These are phyloP conservation scores for Harpagifer antarcticus DNA, from an alignment of 2,797 vertebrate genomes.

Conservation along the genomic window DNA sequence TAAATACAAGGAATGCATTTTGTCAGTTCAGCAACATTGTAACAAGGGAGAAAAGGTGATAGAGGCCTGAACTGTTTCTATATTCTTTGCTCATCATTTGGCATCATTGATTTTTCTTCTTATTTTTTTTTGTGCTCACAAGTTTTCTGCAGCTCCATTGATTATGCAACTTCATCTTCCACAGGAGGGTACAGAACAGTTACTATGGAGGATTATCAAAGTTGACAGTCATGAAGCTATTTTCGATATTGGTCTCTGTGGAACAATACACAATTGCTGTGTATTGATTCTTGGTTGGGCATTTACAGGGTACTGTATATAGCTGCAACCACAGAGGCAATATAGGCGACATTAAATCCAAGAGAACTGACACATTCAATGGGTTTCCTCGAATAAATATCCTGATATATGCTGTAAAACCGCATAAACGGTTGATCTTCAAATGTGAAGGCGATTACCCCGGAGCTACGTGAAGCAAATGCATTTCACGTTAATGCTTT, in stretches of 20 bases:
- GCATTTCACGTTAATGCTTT: conserved; percentile 48
- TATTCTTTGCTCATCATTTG: conserved; percentile 30
- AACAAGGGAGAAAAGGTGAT: not conserved
- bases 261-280: conserved; percentile 43
- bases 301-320: conserved; percentile 9
- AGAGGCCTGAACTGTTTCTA: conserved; percentile 10
- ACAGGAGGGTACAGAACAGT: conserved; percentile 37
- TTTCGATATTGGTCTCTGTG: conserved; percentile 40
- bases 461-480: conserved; percentile 30
- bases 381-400: conserved; percentile 14
- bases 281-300: conserved; percentile 44
- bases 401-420: not conserved
- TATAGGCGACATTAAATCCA: not conserved
- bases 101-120: conserved; percentile 39
- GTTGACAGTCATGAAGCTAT: conserved; percentile 38
- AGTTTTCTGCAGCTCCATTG: conserved; percentile 23
- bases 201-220: conserved; percentile 39
- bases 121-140: conserved; percentile 6
- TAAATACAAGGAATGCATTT: not conserved
- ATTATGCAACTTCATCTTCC: conserved; percentile 36
- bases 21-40: not conserved
- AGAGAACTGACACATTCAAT: conserved; percentile 11
- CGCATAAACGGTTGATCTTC: conserved; percentile 19
- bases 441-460: conserved; percentile 25
- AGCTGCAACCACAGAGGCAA: conserved; percentile 8